Conservation (phyloP, 35 echinoderm and acorn worm species). For the Apostichopus parvimensis region DNA sequence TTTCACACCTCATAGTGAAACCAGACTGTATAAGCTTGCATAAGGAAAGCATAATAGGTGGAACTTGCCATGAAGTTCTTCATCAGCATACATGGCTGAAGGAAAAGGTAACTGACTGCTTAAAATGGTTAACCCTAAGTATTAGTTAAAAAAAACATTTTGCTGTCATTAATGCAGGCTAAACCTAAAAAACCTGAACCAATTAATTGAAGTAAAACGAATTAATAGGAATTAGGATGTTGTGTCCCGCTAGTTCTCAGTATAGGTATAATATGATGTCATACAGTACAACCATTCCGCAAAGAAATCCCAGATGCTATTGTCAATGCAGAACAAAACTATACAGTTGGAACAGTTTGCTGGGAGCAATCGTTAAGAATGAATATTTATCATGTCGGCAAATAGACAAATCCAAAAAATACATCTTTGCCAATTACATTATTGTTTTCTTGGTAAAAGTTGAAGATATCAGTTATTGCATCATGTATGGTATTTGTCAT, state of each 20-base stretch:
- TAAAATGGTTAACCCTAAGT: no score
- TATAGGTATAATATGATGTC: not conserved
- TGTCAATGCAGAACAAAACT: not conserved
- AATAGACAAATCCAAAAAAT: no score
- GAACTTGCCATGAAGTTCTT: not conserved
- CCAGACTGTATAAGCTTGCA: not conserved
- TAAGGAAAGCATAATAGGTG: no score
- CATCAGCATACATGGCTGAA: not conserved
- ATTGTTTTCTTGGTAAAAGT: no score
- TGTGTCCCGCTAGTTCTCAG: not conserved
- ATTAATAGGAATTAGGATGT: not conserved
- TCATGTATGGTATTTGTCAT: no score
- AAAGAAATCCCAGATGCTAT: not conserved
- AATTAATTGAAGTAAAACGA: not conserved
- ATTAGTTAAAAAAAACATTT: no score
- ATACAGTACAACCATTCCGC: not conserved
- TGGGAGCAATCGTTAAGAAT: no score
- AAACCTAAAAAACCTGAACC: no score
- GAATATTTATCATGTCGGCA: no score
- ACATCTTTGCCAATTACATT: no score
- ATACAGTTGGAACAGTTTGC: no score
- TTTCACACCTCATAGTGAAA: not conserved
- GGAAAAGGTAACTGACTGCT: not conserved
- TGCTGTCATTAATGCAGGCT: not conserved
- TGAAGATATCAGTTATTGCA: no score